Conservation (phyloP, 2,888 invertebrate genomes). For the Lithophane leautieri region DNA sequence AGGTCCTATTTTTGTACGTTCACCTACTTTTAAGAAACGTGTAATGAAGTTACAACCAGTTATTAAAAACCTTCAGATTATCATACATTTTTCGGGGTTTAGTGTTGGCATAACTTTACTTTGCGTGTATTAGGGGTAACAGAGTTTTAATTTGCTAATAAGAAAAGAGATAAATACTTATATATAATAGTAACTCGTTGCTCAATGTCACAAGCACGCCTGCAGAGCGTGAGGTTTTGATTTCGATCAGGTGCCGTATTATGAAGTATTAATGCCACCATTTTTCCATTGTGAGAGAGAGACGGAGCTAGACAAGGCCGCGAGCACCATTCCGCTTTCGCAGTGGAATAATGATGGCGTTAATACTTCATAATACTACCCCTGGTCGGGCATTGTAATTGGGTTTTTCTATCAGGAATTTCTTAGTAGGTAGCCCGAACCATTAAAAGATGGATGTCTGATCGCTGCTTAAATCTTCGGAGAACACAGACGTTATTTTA, state of each 20-base stretch:
- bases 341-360: too few species aligned
- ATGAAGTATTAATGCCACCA: too few species aligned
- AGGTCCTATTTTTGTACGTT: neutral
- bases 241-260: too few species aligned
- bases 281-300: too few species aligned
- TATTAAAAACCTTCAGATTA: neutral
- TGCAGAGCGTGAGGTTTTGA: neutral
- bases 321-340: too few species aligned
- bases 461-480: neutral
- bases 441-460: neutral
- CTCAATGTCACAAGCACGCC: neutral
- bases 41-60: neutral
- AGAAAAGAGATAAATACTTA: neutral
- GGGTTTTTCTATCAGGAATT: neutral
- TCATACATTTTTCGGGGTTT: neutral
- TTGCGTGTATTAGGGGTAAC: neutral
- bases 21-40: neutral
- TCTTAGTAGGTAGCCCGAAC: too few species aligned
- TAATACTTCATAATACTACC: too few species aligned
- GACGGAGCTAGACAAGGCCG: too few species aligned
- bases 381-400: neutral
- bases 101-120: neutral
- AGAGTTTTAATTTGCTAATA: neutral
- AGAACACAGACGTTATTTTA: too few species aligned
- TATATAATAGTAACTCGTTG: too few species aligned